These are phyloP conservation scores for Salvelinus namaycush DNA, from an alignment of 2,113 vertebrate genomes.

Conservation along the genomic window DNA sequence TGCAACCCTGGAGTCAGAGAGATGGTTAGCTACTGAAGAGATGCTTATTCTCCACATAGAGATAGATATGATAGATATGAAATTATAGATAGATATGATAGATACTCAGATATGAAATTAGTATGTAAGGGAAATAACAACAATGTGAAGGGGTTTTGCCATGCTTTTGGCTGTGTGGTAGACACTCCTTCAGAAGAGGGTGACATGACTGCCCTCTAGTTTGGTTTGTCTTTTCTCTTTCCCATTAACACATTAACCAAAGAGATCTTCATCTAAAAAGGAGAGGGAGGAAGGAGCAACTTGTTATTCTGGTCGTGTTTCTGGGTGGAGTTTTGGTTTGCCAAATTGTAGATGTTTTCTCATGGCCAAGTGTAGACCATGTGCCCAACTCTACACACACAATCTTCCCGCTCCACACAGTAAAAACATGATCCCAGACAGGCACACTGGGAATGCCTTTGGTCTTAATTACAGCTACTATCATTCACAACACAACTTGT, in stretches of 20 bases:
- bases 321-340: slow-evolving; percentile 44
- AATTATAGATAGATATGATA: not conserved
- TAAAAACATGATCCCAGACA: slow-evolving; percentile 9
- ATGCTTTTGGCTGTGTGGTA: not conserved
- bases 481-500: not conserved
- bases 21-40: not conserved
- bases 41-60: not conserved
- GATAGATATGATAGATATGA: not conserved
- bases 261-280: not conserved
- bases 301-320: slow-evolving; percentile 10
- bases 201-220: not conserved
- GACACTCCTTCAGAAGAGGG: not conserved
- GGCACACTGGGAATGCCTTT: not conserved
- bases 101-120: not conserved
- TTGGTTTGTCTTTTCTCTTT: slow-evolving; percentile 11
- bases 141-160: not conserved
- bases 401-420: not conserved
- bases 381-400: not conserved
- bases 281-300: slow-evolving; percentile 2
- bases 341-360: slow-evolving; percentile 39
- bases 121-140: not conserved
- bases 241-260: slow-evolving; percentile 22
- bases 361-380: slow-evolving; percentile 18
- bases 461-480: not conserved
- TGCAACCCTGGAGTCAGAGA: slow-evolving; percentile 8